phyloP scores from a whole-genome alignment of 2,888 invertebrate species.

The Ectemnius continuus region DNA sequence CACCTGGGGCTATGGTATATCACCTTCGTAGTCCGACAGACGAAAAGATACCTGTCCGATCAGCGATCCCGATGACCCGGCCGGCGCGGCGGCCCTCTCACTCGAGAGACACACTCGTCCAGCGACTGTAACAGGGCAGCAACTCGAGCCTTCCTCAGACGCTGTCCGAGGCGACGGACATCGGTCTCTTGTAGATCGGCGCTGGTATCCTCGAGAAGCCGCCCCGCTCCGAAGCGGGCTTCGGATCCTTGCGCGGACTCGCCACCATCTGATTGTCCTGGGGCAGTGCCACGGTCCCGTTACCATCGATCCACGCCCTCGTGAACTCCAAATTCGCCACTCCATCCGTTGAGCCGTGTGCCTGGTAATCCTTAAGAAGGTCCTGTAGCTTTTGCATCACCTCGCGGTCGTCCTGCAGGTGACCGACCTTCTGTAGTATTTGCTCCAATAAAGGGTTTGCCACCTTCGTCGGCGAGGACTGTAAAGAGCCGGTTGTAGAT shows the following conservation, averaged over 20 bases:
- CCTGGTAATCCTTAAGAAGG: constrained; percentile 81
- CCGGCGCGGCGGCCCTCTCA: constrained; percentile 23
- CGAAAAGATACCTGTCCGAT: constrained; percentile 21
- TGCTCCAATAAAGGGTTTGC: constrained; percentile 85
- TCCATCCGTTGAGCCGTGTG: constrained; percentile 73
- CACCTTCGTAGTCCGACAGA: constrained; percentile 21
- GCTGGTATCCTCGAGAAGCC: constrained; percentile 80
- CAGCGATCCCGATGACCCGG: constrained; percentile 31
- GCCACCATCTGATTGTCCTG: constrained; percentile 73
- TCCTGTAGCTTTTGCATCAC: constrained; percentile 88
- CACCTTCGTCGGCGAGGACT: constrained; percentile 83
- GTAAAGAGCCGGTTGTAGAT: constrained; percentile 77
- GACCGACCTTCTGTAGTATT: constrained; percentile 85
- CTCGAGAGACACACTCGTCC: constrained; percentile 29
- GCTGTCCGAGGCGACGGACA: constrained; percentile 73
- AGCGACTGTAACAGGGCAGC: constrained; percentile 12
- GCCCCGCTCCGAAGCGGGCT: constrained; percentile 75
- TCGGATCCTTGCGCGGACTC: constrained; percentile 80
- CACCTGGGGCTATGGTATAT: neutral
- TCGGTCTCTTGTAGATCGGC: constrained; percentile 76
- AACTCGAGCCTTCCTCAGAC: constrained; percentile 59
- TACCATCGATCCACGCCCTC: constrained; percentile 86
- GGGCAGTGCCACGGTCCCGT: constrained; percentile 81
- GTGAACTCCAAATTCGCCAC: constrained; percentile 85
- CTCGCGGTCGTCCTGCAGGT: constrained; percentile 85